These are phyloP conservation scores for Agrochola lota DNA, from an alignment of 2,888 invertebrate species.

Conservation along the genomic window DNA sequence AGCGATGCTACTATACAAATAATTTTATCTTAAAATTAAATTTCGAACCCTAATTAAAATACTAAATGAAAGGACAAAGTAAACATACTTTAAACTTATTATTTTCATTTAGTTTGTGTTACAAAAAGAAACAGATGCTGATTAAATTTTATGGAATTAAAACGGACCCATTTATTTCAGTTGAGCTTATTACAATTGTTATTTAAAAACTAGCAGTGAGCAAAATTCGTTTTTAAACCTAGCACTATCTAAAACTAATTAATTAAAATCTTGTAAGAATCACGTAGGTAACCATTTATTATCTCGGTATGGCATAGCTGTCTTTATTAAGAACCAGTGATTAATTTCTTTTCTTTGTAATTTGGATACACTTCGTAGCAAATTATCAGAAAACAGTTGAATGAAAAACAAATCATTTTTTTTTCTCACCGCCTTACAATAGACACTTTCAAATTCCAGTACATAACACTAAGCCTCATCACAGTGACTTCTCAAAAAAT, in stretches of 20 bases:
- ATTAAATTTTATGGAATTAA: conserved; percentile 35
- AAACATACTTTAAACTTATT: conserved; percentile 43
- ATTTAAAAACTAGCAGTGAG: not conserved
- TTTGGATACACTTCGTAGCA: not conserved
- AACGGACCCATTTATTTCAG: conserved; percentile 2
- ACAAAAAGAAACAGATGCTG: conserved; percentile 19
- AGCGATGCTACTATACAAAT: conserved; percentile 22
- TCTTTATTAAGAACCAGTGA: not conserved
- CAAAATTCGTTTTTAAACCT: not conserved
- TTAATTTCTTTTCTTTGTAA: not conserved
- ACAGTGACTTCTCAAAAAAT: conserved; percentile 20
- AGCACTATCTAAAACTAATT: not conserved
- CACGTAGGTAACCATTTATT: not conserved
- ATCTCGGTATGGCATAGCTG: not conserved
- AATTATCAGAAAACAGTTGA: not conserved
- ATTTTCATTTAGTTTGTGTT: conserved; percentile 39
- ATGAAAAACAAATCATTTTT: not conserved
- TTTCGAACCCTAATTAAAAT: conserved; percentile 48
- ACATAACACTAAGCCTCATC: not conserved
- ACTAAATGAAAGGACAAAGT: conserved; percentile 33
- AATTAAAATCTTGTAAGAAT: not conserved
- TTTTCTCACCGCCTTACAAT: not conserved
- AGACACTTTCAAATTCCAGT: not conserved
- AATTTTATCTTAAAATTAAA: conserved; percentile 39
- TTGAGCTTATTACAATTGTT: conserved; percentile 4